phyloP scores from a whole-genome alignment of 2,888 invertebrate genomes.

The Ganaspis brasiliensis region DNA sequence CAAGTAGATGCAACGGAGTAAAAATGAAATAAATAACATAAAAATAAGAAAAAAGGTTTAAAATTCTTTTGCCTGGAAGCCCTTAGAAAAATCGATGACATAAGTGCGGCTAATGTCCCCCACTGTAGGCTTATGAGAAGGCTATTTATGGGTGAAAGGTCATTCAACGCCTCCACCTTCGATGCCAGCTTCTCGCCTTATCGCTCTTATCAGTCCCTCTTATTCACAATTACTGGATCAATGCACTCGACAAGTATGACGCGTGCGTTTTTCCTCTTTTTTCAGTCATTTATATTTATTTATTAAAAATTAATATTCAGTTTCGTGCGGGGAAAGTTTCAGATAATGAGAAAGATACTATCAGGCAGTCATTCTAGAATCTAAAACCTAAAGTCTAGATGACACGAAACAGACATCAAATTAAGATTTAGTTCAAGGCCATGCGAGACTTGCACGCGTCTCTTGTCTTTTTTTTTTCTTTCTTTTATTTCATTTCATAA shows the following conservation, averaged over 20 bases:
- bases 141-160: conserved; percentile 29
- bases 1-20: too few relatives aligned
- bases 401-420: neutral
- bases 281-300: neutral
- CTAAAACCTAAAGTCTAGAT: neutral
- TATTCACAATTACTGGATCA: conserved; percentile 27
- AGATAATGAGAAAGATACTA: neutral
- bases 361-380: neutral
- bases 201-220: conserved; percentile 9
- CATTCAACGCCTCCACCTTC: conserved; percentile 25
- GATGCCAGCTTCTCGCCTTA: conserved; percentile 13
- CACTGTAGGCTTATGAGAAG: neutral
- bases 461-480: neutral
- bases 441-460: neutral
- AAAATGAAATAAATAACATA: neutral
- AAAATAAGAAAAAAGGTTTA: neutral
- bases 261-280: neutral
- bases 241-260: conserved; percentile 15
- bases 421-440: neutral
- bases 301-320: too few relatives aligned
- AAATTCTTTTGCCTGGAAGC: neutral
- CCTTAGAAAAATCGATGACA: conserved; percentile 11
- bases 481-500: neutral
- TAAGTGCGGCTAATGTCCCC: conserved; percentile 6
- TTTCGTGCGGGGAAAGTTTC: neutral